phyloP scores from a whole-genome alignment of 1,140 invertebrate species.

The Agraylea sexmaculata region DNA sequence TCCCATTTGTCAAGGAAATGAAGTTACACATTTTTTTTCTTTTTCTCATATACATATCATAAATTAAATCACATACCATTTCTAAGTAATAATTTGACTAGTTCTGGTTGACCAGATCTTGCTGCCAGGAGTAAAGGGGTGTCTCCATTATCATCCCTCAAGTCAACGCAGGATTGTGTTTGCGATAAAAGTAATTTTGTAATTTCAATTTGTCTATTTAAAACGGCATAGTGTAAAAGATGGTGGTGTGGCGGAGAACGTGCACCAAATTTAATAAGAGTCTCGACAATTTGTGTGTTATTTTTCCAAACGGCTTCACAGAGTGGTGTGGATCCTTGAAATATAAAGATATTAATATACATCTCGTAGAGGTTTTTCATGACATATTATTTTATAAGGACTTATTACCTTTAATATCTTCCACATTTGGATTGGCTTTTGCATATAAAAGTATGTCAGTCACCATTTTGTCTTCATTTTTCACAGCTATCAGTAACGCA shows the following conservation, averaged over 20 bases:
- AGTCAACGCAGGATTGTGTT: conserved; percentile 39
- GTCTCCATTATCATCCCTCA: conserved; percentile 44
- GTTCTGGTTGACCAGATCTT: conserved; percentile 35
- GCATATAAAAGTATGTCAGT: conserved; percentile 11
- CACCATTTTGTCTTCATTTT: conserved; percentile 11
- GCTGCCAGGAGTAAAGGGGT: conserved; percentile 48
- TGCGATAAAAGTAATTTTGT: conserved; percentile 23
- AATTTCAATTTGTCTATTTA: conserved; percentile 20
- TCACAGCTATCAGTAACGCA: conserved; percentile 12
- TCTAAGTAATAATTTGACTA: conserved; percentile 36
- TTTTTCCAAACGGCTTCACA: conserved; percentile 18
- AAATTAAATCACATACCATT: too few relatives aligned
- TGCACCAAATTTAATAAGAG: conserved; percentile 15
- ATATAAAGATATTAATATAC: conserved; percentile 1
- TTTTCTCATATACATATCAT: too few relatives aligned
- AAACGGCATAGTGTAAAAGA: conserved; percentile 18
- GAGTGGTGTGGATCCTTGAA: conserved; percentile 15
- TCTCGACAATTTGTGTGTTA: conserved; percentile 11
- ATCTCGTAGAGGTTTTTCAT: neutral
- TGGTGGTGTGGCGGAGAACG: conserved; percentile 17
- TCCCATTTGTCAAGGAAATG: too few relatives aligned
- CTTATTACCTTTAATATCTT: conserved; percentile 12
- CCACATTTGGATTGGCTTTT: conserved; percentile 17
- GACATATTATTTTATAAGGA: neutral
- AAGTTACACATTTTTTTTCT: too few relatives aligned